Evolutionary conservation across 1,140 invertebrate genomes (phyloP).

Genomic region (Venustaconcha ellipsiformis): DNA sequence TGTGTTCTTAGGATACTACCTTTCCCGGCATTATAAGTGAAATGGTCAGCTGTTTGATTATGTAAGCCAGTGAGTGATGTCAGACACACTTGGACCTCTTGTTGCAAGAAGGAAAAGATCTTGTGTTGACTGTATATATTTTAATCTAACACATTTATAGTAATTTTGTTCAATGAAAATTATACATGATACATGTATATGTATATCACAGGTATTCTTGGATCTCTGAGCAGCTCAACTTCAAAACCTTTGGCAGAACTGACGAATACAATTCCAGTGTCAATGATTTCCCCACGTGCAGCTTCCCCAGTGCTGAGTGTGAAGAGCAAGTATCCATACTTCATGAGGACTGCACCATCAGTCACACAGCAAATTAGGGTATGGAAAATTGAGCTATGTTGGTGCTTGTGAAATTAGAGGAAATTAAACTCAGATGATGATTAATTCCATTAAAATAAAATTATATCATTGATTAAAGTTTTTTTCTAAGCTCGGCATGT

Average conservation of each 20-base stretch:
- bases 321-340: slow-evolving; percentile 45
- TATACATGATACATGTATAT: not conserved
- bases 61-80: too few relatives aligned
- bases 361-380: slow-evolving; percentile 33
- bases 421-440: slow-evolving; percentile 50
- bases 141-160: not conserved
- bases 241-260: slow-evolving; percentile 31
- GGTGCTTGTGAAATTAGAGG: slow-evolving; percentile 55
- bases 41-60: too few relatives aligned
- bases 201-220: slow-evolving; percentile 42
- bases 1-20: too few relatives aligned
- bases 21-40: too few relatives aligned
- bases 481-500: slow-evolving; percentile 11
- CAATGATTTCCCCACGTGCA: slow-evolving; percentile 36
- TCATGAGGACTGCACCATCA: slow-evolving; percentile 43
- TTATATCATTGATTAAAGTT: slow-evolving; percentile 23
- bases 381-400: slow-evolving; percentile 14
- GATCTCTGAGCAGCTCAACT: slow-evolving; percentile 29
- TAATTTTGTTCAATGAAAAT: not conserved
- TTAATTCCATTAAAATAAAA: slow-evolving; percentile 53
- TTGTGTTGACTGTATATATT: not conserved
- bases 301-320: slow-evolving; percentile 37
- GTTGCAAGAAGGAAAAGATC: not conserved
- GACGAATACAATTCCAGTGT: slow-evolving; percentile 21
- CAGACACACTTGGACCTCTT: too few relatives aligned